phyloP scores from a whole-genome alignment of 2,888 invertebrate genomes.

The Carterocephalus palaemon region DNA sequence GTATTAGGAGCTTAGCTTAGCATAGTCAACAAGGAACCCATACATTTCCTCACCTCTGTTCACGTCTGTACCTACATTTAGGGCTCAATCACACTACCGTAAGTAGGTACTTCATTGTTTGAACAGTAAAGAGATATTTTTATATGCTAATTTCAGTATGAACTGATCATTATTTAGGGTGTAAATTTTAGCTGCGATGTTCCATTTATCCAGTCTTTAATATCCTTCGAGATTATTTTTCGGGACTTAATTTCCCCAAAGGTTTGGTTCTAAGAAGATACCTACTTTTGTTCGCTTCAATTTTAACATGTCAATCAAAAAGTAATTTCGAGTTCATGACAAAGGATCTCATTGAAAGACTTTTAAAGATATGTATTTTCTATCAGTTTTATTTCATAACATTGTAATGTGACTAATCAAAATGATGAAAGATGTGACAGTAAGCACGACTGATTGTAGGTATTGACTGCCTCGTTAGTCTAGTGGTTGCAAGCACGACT shows the following conservation, averaged over 20 bases:
- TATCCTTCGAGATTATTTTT: constrained; percentile 29
- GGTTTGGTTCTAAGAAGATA: constrained; percentile 26
- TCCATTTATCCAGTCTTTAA: constrained; percentile 16
- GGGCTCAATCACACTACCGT: too few species aligned
- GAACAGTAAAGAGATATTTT: too few species aligned
- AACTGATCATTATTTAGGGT: not conserved
- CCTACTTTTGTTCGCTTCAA: constrained; percentile 23
- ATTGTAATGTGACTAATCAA: too few species aligned
- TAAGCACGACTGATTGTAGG: too few species aligned
- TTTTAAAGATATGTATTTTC: constrained; percentile 20
- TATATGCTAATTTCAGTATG: not conserved
- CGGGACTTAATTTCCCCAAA: constrained; percentile 29
- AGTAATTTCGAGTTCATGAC: constrained; percentile 19
- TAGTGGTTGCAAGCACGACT: too few species aligned
- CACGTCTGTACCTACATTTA: too few species aligned
- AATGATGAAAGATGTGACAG: too few species aligned
- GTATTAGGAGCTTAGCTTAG: too few species aligned
- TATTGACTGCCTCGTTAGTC: too few species aligned
- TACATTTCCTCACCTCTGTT: too few species aligned
- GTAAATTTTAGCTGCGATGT: constrained; percentile 1
- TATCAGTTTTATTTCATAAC: constrained; percentile 24
- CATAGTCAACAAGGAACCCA: too few species aligned
- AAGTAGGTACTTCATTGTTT: too few species aligned
- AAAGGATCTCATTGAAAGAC: constrained; percentile 10
- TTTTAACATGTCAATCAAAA: constrained; percentile 30